Base-by-base conservation (phyloP, 1,140 invertebrate species). In the Harlomillsia oculata region DNA sequence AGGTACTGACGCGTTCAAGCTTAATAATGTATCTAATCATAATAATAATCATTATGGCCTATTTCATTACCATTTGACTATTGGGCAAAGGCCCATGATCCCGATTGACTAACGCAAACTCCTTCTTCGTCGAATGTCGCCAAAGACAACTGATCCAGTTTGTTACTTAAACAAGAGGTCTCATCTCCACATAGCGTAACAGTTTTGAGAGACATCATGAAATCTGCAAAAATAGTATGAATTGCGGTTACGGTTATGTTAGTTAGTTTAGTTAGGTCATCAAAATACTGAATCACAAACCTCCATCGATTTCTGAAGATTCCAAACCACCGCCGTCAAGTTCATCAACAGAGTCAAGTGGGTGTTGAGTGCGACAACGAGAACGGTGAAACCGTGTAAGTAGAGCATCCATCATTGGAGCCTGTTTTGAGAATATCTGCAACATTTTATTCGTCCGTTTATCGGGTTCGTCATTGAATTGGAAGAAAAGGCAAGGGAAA, bases 381-480 rank as follows among this genome's bases (percentile, higher is more conserved):
- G 23, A 66, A 60, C 62, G 61, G 65, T 36, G 67, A 63, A 91
- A 93, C 46, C 83, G 80, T 36, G 85, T 81, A 53, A 95, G 91
- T 18, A 95, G 73, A 2, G 86, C 87, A 72, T 95, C 89, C 83
- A 95, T 92, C 78, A 94, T 84, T 56, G 84, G 80, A 39, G 89
- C 87, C 70, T 76, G 66, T 20, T 66, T 67, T 21, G 60, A 63
- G 43, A 66, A 68, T 6, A 67, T 63, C 37, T 94, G 80, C 28
- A 82, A 80, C 67, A 90, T 84, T 72, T 92, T 92, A 39, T 85
- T 90, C 30, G 89, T 85, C 62, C 84, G 75, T 45, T 84, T 75
- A 70, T 89, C 88, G 69, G 89, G 85, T 18, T 89, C 82, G n/a
- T n/a, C n/a, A 68, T 87, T 81, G 70, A 93, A 94, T 71, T 89